Percentiles rank a stretch among this genome's conserved stretches.
Evolutionary conservation across 2,888 invertebrate species (phyloP).

Genomic region (Agrochola lota): DNA sequence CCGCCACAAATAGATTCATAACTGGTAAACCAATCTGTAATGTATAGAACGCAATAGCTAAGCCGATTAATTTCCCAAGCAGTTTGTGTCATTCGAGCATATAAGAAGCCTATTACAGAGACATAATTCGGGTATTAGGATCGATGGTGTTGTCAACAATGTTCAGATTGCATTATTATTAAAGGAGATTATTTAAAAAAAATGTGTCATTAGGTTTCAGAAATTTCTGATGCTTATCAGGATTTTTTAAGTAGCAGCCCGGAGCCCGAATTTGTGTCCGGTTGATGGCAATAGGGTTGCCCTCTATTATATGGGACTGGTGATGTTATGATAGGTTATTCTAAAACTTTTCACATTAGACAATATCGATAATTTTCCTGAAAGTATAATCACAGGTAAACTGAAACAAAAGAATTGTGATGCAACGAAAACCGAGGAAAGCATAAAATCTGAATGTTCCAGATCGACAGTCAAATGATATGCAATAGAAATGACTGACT

Average conservation of each 20-base stretch:
- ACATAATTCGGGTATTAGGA: not conserved
- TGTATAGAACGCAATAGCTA: slow-evolving; percentile 6
- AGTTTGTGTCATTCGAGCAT: slow-evolving; percentile 6
- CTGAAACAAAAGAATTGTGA: not conserved
- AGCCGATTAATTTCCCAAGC: slow-evolving; percentile 20
- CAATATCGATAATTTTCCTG: not conserved
- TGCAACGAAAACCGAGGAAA: slow-evolving; percentile 36
- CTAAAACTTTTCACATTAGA: not conserved
- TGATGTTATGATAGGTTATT: not conserved
- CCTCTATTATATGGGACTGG: not conserved
- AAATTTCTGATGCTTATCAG: not conserved
- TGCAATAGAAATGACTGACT: slow-evolving; percentile 32
- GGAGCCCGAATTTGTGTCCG: not conserved
- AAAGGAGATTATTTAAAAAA: not conserved
- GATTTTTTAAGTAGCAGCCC: not conserved
- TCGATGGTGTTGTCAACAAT: not conserved
- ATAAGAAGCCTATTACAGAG: not conserved
- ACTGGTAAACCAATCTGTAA: slow-evolving; percentile 5
- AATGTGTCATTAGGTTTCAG: not conserved
- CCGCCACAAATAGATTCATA: no score
- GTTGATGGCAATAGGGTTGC: not conserved
- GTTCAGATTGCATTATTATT: not conserved
- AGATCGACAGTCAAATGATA: slow-evolving; percentile 28
- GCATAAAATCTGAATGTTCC: slow-evolving; percentile 36
- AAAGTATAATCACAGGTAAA: not conserved